Conservation (phyloP, 2,888 invertebrate species). For the Cynaeus angustus region DNA sequence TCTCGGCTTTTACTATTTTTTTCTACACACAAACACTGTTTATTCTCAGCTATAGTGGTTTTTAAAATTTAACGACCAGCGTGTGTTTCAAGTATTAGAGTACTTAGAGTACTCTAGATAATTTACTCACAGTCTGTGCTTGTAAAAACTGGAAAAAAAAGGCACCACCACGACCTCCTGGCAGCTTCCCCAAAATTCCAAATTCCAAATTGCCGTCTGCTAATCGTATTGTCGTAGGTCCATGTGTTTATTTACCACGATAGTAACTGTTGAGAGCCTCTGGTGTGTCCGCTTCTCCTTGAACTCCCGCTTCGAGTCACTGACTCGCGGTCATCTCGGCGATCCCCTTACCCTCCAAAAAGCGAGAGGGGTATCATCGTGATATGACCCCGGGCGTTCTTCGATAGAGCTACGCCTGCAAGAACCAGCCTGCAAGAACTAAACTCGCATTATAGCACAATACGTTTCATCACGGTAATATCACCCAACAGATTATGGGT, state of each 20-base stretch:
- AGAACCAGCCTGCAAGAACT: slow-evolving; percentile 44
- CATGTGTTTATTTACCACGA: slow-evolving; percentile 28
- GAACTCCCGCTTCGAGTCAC: slow-evolving; percentile 59
- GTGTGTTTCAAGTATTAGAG: slow-evolving; percentile 27
- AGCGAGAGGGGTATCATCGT: slow-evolving; percentile 39
- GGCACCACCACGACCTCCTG: too few relatives aligned
- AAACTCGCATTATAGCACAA: slow-evolving; percentile 36
- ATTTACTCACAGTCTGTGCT: slow-evolving; percentile 2
- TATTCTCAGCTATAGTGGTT: not conserved
- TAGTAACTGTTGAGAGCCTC: slow-evolving; percentile 53
- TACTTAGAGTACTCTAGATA: slow-evolving; percentile 5
- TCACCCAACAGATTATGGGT: slow-evolving; percentile 24
- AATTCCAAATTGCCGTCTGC: too few relatives aligned
- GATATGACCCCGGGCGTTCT: slow-evolving; percentile 47
- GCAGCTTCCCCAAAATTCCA: too few relatives aligned
- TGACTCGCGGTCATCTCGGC: slow-evolving; percentile 59
- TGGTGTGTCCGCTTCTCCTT: slow-evolving; percentile 56
- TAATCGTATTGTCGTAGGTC: slow-evolving; percentile 41
- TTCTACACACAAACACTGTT: slow-evolving; percentile 12
- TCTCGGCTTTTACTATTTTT: slow-evolving; percentile 12
- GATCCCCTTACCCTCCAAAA: slow-evolving; percentile 48
- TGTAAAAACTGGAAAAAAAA: too few relatives aligned
- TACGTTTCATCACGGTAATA: slow-evolving; percentile 36
- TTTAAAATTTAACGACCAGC: slow-evolving; percentile 18
- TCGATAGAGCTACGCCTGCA: slow-evolving; percentile 40